Conservation (phyloP, 2,888 invertebrate species). For the Tetramorium bicarinatum region DNA sequence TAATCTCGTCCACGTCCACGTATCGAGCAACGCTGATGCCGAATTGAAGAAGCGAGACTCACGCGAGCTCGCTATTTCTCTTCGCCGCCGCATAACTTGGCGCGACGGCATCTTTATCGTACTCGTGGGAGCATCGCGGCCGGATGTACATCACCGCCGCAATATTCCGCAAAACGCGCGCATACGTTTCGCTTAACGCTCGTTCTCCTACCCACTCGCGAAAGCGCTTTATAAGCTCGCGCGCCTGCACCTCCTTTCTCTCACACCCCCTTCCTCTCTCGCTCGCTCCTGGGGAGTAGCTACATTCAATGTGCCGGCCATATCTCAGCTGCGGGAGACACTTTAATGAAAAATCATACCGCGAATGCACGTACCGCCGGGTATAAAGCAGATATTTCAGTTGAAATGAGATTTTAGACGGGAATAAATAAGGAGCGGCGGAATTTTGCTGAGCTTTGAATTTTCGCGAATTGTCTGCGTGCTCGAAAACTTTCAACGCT, state of each 20-base stretch:
- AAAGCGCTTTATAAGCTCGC: conserved; percentile 56
- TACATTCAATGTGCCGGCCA: conserved; percentile 85
- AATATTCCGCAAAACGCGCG: conserved; percentile 82
- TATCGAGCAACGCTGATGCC: conserved; percentile 1
- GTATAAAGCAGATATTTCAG: conserved; percentile 81
- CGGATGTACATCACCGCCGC: conserved; percentile 80
- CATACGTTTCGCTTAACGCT: conserved; percentile 65
- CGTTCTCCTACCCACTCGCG: conserved; percentile 44
- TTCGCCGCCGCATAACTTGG: conserved; percentile 75
- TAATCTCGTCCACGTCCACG: not conserved
- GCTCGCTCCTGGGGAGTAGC: conserved; percentile 78
- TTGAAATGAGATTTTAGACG: conserved; percentile 84
- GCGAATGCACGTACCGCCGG: conserved; percentile 80
- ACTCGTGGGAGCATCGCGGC: conserved; percentile 82
- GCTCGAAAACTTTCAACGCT: conserved; percentile 12
- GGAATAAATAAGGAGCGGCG: conserved; percentile 81
- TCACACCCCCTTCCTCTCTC: conserved; percentile 30
- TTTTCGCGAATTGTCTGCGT: conserved; percentile 18
- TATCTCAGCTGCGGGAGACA: conserved; percentile 85
- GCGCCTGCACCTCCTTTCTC: conserved; percentile 13
- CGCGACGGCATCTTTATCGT: conserved; percentile 82
- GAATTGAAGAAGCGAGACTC: conserved; percentile 41
- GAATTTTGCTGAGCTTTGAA: conserved; percentile 33
- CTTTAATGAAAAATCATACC: conserved; percentile 86
- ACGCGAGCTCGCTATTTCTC: conserved; percentile 73